These are phyloP conservation scores for Phania funesta DNA, from an alignment of 2,888 invertebrate species.

Conservation along the genomic window DNA sequence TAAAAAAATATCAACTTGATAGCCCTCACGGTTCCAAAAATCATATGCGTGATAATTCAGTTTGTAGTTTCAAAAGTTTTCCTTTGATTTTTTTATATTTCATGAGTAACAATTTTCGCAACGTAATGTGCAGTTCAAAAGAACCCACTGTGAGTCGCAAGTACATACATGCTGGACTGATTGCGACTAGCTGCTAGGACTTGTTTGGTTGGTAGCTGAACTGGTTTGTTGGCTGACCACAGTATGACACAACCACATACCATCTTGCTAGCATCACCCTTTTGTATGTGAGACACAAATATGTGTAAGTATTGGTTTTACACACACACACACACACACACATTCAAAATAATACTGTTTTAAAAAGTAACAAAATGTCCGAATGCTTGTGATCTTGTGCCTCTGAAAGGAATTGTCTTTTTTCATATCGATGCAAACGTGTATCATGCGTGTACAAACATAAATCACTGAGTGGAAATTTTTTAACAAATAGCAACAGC, in stretches of 20 bases:
- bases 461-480: constrained; percentile 60
- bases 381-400: constrained; percentile 28
- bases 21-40: too few species aligned
- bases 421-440: neutral
- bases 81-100: too few species aligned
- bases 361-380: neutral
- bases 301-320: constrained; percentile 4
- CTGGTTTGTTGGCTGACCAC: constrained; percentile 59
- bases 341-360: neutral
- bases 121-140: too few species aligned
- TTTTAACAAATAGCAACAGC: constrained; percentile 43
- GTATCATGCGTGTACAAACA: constrained; percentile 48
- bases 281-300: neutral
- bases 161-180: too few species aligned
- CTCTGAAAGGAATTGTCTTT: neutral
- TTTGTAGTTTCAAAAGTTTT: too few species aligned
- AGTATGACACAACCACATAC: constrained; percentile 49
- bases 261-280: constrained; percentile 2
- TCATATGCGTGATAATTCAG: too few species aligned
- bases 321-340: neutral
- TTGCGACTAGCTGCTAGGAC: constrained; percentile 51
- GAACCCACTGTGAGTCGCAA: too few species aligned
- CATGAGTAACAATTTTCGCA: constrained; percentile 55
- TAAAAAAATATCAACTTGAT: too few species aligned
- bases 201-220: constrained; percentile 21